Evolutionary conservation across 2,113 vertebrate species (phyloP).

Genomic region (Gambusia holbrooki): DNA sequence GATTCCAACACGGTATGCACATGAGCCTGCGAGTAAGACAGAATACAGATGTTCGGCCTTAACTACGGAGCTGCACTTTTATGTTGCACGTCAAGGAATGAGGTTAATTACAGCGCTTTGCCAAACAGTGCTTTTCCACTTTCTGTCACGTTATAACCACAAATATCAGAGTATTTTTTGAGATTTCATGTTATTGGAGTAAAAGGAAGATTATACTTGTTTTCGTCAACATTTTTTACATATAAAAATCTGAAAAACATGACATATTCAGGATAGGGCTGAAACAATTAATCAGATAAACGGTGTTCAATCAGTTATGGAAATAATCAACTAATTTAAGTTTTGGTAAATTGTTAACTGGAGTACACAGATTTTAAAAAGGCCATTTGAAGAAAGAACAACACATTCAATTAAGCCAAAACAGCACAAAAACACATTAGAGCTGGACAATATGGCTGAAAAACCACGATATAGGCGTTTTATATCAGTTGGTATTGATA

Average conservation of each 20-base stretch:
- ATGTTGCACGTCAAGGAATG: slow-evolving; percentile 21
- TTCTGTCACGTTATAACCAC: not conserved
- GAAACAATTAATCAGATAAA: too few relatives aligned
- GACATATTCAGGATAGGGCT: not conserved
- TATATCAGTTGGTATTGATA: too few relatives aligned
- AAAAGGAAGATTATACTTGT: not conserved
- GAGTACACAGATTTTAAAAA: too few relatives aligned
- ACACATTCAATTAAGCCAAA: too few relatives aligned
- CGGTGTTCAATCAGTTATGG: too few relatives aligned
- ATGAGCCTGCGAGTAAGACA: slow-evolving; percentile 54
- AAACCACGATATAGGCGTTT: too few relatives aligned
- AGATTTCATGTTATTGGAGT: not conserved
- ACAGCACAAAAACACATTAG: too few relatives aligned
- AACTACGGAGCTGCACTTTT: not conserved
- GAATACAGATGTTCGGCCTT: slow-evolving; percentile 14
- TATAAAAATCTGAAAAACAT: not conserved
- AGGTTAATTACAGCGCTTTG: slow-evolving; percentile 20
- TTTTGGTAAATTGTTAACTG: too few relatives aligned
- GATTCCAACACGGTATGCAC: slow-evolving; percentile 55
- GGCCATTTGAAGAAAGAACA: too few relatives aligned
- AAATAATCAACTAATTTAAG: too few relatives aligned
- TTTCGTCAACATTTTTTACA: too few relatives aligned
- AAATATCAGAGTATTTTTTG: not conserved
- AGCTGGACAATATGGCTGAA: too few relatives aligned
- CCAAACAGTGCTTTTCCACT: not conserved